These are phyloP conservation scores for Pseudochirops corinnae DNA, from an alignment of 2,797 vertebrate genomes.

Conservation along the genomic window DNA sequence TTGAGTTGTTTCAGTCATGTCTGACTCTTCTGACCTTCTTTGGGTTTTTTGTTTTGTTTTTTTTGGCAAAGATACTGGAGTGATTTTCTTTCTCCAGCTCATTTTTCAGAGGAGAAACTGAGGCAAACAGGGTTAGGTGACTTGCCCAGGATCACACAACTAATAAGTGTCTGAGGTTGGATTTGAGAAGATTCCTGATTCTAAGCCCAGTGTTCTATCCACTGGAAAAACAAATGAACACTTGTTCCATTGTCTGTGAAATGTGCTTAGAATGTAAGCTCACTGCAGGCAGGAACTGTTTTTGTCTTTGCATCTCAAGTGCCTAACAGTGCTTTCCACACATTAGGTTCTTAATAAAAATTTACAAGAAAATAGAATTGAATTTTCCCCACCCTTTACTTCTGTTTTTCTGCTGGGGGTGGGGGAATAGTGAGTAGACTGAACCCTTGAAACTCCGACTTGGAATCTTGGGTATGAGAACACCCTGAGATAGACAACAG, in stretches of 20 bases:
- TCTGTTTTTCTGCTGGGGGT: background rate
- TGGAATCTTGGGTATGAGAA: background rate
- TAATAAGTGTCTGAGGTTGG: background rate
- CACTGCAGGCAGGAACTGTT: background rate
- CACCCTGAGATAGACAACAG: background rate
- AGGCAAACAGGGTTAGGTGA: background rate
- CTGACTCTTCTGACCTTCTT: background rate
- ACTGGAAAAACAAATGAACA: background rate
- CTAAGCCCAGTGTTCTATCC: background rate
- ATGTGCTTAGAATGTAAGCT: background rate
- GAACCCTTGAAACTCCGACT: background rate
- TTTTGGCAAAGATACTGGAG: background rate
- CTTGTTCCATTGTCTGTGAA: background rate
- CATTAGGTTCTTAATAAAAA: background rate
- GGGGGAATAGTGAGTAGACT: background rate
- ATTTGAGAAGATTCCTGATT: background rate
- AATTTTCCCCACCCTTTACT: conserved; percentile 3
- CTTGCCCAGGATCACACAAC: background rate
- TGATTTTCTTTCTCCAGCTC: background rate
- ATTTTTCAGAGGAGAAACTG: background rate
- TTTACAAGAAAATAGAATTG: background rate
- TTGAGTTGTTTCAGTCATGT: background rate
- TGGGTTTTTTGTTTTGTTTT: background rate
- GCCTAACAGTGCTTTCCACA: background rate
- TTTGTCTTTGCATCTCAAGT: background rate